Base-by-base conservation (phyloP, 1,140 invertebrate species). In the Pseudachorutes palmiensis region DNA sequence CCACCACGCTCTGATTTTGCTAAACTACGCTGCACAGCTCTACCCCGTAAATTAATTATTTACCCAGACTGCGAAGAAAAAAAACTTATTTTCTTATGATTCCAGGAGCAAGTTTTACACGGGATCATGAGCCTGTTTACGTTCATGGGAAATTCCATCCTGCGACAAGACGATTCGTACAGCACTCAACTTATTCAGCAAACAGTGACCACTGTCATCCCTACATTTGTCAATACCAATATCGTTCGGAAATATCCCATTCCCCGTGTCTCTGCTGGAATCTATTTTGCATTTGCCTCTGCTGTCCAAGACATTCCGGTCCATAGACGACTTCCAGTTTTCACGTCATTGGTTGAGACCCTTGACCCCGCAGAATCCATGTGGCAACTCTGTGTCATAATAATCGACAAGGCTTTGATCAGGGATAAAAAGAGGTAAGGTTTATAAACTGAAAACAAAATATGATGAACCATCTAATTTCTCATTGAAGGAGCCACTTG, bases 41-140 rank as follows among this genome's bases (percentile, higher is more conserved):
- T 82, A 88, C 62, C 88, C 92, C 0, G 78, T 78, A 76, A 72
- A 66, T 66, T n/a, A 41, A 3, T 62, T n/a, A n/a, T n/a, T n/a
- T n/a, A n/a, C n/a, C n/a, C n/a, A n/a, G n/a, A n/a, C n/a, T n/a
- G n/a, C n/a, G n/a, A n/a, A n/a, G n/a, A n/a, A 32, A 1, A 64
- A 48, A 55, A 48, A 16, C 28, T 28, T 0, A 29, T 22, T 41
- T 45, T 59, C 41, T 19, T 30, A 31, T n/a, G 30, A 32, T 29
- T 28, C 14, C n/a, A 83, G 81, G 86, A 91, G 59, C 84, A 88
- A 78, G 90, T 97, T 2, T 77, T 97, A 14, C 87, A 92, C 75
- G 91, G 94, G 74, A 88, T 95, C 0, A 94, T 97, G 85, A 87
- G 91, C 30, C 91, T 98, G 70, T 97, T 97, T 76, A 96, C 93